Base-by-base conservation (phyloP, 2,797 vertebrate species). In the Podarcis lilfordi region DNA sequence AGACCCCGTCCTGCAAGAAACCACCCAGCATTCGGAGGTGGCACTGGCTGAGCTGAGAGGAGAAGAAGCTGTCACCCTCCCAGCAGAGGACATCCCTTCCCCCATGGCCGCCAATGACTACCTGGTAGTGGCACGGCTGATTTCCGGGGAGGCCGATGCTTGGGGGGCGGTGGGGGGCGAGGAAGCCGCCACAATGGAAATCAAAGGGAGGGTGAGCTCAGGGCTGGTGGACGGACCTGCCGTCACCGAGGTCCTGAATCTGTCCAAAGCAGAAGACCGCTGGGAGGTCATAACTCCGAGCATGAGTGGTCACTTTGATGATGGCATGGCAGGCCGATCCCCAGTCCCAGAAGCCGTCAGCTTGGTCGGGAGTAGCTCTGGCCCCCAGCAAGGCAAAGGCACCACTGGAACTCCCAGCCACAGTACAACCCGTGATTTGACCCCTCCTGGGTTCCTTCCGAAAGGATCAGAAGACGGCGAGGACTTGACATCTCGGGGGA, bases 401-500 rank as follows among this genome's bases (percentile, higher is more conserved):
- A 69, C 40, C 4, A 1, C 43, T 8, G 8, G n/a, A 5, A 11
- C 32, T 50, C 43, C 71, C 0, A 4, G 5, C 29, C 40, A 23
- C 29, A 85, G 55, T 25, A 19, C 25, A n/a, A 29, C 61, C 2
- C 0, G 2, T 19, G 37, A 19, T 25, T 43, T 59, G 1, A 40
- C 55, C 25, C 59, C 59, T 25, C 21, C 79, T 9, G 80, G 35
- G 27, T 15, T 68, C 13, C 7, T 80, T 37, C 43, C 23, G 11
- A 59, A 27, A 27, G 27, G 15, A 29, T 43, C 0, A 0, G 79
- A 27, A 86, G 81, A 25, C 0, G 90, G 84, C 19, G 78, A 88
- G 3, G 5, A 74, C 19, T 37, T 82, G 0, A 0, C 0, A 0
- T 3, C 59, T 27, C 11, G 32, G 0, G 0, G 19, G 35, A 71